Evolutionary conservation across 2,888 invertebrate species (phyloP).

Genomic region (Polylopha cassiicola): DNA sequence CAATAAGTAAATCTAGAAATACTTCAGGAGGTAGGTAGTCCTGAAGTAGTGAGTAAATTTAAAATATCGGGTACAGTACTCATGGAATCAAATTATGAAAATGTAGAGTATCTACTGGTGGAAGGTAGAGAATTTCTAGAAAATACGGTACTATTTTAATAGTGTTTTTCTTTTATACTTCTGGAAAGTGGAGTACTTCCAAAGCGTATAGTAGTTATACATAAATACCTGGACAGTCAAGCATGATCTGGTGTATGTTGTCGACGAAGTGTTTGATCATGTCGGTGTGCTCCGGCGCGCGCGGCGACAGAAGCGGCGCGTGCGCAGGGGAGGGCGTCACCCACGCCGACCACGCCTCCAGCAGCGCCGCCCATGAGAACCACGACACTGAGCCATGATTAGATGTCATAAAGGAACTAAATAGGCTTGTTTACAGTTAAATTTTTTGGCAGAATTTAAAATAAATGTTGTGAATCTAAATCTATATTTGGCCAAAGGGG

Average conservation of each 20-base stretch:
- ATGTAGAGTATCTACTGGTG: no score
- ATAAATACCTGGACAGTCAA: conserved; percentile 47
- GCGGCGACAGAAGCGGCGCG: conserved; percentile 37
- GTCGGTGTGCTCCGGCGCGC: conserved; percentile 28
- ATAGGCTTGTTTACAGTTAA: no score
- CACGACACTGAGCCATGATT: conserved; percentile 42
- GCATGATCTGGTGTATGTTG: conserved; percentile 40
- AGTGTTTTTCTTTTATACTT: background rate
- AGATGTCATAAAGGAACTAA: no score
- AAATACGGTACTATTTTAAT: background rate
- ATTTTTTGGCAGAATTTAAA: no score
- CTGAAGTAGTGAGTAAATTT: no score
- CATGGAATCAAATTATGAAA: no score
- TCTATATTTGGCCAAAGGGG: no score
- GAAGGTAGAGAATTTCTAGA: no score
- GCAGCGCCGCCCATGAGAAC: conserved; percentile 45
- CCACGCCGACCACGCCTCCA: conserved; percentile 57
- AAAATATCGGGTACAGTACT: no score
- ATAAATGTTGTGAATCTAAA: no score
- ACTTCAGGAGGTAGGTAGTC: no score
- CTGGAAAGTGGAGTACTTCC: background rate
- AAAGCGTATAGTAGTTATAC: background rate
- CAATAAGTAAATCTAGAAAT: no score
- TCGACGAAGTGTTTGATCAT: conserved; percentile 41
- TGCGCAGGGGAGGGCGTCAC: conserved; percentile 35